Evolutionary conservation across 2,888 invertebrate species (phyloP).

Genomic region (Cantharis lateralis): DNA sequence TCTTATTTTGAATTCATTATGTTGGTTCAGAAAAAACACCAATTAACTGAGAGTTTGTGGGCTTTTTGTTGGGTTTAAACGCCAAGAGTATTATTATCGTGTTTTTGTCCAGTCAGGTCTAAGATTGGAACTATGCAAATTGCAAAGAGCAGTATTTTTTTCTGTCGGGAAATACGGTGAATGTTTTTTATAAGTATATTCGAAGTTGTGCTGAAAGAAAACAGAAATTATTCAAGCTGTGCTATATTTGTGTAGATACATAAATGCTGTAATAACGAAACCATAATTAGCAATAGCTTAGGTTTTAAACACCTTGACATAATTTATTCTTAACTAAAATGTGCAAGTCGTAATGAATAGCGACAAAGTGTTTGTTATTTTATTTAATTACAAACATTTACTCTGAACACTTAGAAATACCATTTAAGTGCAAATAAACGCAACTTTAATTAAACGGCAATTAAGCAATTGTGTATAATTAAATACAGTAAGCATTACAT

Average conservation of each 20-base stretch:
- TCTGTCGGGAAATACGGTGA: background rate
- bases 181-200: background rate
- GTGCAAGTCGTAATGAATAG: background rate
- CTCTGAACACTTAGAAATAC: background rate
- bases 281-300: background rate
- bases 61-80: background rate
- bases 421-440: background rate
- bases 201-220: background rate
- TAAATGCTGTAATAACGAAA: background rate
- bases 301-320: background rate
- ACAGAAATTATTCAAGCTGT: background rate
- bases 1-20: too few relatives aligned
- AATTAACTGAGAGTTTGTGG: background rate
- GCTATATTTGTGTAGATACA: background rate
- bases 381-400: background rate
- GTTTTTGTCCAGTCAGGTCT: background rate
- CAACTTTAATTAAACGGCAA: background rate
- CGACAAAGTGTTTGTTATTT: background rate
- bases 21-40: background rate
- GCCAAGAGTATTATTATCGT: background rate
- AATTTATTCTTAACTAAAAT: background rate
- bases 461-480: background rate
- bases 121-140: background rate
- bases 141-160: background rate
- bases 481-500: too few relatives aligned